These are phyloP conservation scores for Melanotaenia maccullochi DNA, from an alignment of 2,797 vertebrate species.

Conservation along the genomic window DNA sequence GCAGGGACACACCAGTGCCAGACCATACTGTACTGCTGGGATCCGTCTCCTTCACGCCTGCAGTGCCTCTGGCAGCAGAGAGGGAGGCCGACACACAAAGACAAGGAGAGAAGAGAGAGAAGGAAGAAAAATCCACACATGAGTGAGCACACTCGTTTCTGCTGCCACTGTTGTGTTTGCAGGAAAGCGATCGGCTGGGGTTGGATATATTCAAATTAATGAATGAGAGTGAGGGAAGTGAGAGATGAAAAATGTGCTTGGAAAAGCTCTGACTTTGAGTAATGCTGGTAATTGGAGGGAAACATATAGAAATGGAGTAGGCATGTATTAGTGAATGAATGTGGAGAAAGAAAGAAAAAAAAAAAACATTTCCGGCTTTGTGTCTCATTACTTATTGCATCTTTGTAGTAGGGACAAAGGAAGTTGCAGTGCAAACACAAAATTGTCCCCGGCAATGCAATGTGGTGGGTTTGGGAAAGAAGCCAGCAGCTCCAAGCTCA, in stretches of 20 bases:
- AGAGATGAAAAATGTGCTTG: conserved; percentile 77
- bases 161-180: conserved; percentile 56
- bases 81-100: conserved; percentile 29
- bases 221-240: conserved; percentile 73
- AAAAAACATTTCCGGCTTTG: conserved; percentile 30
- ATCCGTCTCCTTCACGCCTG: conserved; percentile 66
- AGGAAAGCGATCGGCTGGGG: conserved; percentile 50
- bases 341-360: neutral
- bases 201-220: conserved; percentile 79
- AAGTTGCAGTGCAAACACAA: conserved; percentile 71
- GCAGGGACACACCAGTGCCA: conserved; percentile 58
- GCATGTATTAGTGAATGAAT: conserved; percentile 77
- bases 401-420: conserved; percentile 58
- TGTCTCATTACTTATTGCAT: conserved; percentile 71
- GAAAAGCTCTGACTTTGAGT: conserved; percentile 78
- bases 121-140: conserved; percentile 46
- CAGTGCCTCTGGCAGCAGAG: conserved; percentile 44
- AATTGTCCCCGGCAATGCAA: conserved; percentile 40
- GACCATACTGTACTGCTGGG: conserved; percentile 56
- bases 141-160: conserved; percentile 48
- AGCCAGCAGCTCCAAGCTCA: conserved; percentile 45
- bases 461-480: conserved; percentile 41
- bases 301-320: conserved; percentile 75
- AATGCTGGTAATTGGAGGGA: conserved; percentile 81
- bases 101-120: conserved; percentile 17